Evolutionary conservation across 2,113 vertebrate genomes (phyloP).

Genomic region (Brienomyrus longianalis): DNA sequence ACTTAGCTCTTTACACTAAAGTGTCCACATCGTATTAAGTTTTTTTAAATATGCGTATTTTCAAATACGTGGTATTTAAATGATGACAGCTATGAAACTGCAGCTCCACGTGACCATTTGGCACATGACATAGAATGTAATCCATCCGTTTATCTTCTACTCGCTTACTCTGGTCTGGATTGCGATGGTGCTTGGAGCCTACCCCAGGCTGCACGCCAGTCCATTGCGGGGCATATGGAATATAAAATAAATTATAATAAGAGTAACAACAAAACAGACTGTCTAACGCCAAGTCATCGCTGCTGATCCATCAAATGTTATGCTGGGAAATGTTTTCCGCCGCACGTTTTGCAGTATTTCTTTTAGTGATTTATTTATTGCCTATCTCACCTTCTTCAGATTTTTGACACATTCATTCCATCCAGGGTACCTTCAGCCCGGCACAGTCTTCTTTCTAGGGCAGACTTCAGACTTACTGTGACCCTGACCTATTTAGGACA

Average conservation of each 20-base stretch:
- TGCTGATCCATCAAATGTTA: background rate
- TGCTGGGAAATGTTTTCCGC: background rate
- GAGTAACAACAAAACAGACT: background rate
- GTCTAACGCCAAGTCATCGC: background rate
- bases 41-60: background rate
- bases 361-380: background rate
- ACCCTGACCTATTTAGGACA: background rate
- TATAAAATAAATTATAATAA: background rate
- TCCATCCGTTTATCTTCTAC: background rate
- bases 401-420: background rate
- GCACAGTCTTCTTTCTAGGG: background rate
- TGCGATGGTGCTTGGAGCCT: background rate
- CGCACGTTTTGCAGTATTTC: background rate
- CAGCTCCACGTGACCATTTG: background rate
- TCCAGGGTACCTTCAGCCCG: background rate
- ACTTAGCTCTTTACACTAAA: background rate
- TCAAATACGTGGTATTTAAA: background rate
- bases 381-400: background rate
- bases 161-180: background rate
- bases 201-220: background rate
- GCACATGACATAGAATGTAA: background rate
- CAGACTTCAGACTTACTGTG: background rate
- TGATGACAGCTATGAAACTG: background rate
- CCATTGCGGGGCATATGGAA: background rate
- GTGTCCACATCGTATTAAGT: background rate